phyloP scores from a whole-genome alignment of 2,888 invertebrate genomes.

The Aquatica leii region DNA sequence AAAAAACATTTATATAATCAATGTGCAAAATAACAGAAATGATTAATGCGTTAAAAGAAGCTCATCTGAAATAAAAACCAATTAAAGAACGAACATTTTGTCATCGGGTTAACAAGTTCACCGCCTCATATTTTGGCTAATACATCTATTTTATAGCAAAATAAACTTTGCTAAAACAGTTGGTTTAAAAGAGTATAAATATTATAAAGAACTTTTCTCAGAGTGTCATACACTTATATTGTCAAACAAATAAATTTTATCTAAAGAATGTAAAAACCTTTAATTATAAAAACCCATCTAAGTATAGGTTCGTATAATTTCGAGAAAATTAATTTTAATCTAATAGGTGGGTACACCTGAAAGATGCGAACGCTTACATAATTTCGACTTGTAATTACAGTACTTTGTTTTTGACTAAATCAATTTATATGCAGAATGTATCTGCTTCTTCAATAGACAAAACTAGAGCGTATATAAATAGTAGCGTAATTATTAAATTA shows the following conservation, averaged over 20 bases:
- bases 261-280: conserved; percentile 10
- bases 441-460: neutral
- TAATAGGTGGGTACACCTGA: conserved; percentile 12
- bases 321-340: conserved; percentile 12
- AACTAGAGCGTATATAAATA: conserved; percentile 5
- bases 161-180: no score
- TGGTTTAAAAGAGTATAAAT: no score
- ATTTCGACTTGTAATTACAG: conserved; percentile 13
- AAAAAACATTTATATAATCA: no score
- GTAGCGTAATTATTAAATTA: neutral
- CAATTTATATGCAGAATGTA: conserved; percentile 5
- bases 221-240: conserved; percentile 2
- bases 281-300: conserved; percentile 4
- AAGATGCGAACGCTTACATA: conserved; percentile 9
- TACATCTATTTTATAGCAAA: no score
- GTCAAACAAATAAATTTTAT: conserved; percentile 12
- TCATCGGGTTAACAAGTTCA: no score
- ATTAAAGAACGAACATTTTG: no score
- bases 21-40: no score
- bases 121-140: no score
- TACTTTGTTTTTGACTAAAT: conserved; percentile 11
- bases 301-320: conserved; percentile 10
- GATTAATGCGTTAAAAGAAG: no score
- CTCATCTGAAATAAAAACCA: no score
- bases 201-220: neutral